These are phyloP conservation scores for Dendrocincla tyrannina DNA, from an alignment of 2,797 vertebrate genomes.

Conservation along the genomic window DNA sequence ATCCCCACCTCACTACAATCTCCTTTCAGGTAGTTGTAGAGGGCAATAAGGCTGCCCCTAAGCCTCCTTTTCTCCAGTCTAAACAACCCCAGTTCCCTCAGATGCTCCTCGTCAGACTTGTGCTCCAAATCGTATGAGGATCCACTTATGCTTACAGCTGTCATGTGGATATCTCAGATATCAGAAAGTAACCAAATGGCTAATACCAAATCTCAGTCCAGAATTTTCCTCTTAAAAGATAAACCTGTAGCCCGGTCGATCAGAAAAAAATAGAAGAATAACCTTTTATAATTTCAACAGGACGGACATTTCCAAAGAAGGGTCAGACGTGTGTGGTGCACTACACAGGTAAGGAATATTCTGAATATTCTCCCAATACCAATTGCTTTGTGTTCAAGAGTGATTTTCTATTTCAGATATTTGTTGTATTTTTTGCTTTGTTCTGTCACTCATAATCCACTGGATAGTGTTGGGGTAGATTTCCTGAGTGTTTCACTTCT, in stretches of 20 bases:
- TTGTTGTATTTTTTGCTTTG: neutral
- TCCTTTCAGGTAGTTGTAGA: neutral
- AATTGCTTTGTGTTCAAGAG: neutral
- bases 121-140: neutral
- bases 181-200: neutral
- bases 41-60: neutral
- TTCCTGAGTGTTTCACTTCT: neutral
- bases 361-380: neutral
- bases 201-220: neutral
- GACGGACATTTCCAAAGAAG: conserved; percentile 99
- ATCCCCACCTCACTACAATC: neutral
- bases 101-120: neutral
- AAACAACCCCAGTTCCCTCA: neutral
- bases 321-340: conserved; percentile 97
- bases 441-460: neutral
- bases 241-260: neutral
- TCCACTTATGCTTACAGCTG: neutral
- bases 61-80: neutral
- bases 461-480: neutral
- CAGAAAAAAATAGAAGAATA: neutral
- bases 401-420: neutral
- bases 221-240: neutral
- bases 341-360: conserved; percentile 90
- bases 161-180: neutral
- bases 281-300: conserved; percentile 75